Conservation (phyloP, 2,797 vertebrate species). For the Toxotes lorentzi region DNA sequence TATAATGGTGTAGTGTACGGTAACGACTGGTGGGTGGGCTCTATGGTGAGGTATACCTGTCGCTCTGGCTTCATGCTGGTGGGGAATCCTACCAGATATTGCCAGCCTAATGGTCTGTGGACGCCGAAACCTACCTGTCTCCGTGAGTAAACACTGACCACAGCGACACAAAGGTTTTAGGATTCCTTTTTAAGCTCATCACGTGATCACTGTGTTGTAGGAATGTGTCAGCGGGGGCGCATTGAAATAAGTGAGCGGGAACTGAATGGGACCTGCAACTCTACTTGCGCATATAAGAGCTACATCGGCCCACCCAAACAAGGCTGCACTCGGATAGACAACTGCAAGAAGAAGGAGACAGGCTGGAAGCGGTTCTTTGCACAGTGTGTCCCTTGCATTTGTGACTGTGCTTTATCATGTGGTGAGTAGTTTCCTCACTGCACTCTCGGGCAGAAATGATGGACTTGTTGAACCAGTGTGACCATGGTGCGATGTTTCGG, state of each 20-base stretch:
- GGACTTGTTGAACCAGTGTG: neutral
- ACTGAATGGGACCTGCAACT: constrained; percentile 83
- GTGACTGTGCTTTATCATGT: constrained; percentile 87
- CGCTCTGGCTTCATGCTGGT: constrained; percentile 86
- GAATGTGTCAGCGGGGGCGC: constrained; percentile 84
- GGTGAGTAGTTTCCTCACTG: constrained; percentile 65
- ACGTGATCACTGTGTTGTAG: constrained; percentile 59
- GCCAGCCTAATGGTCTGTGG: constrained; percentile 86
- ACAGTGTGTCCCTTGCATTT: constrained; percentile 85
- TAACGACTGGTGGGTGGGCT: constrained; percentile 91
- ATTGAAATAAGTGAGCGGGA: constrained; percentile 86
- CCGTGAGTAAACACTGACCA: constrained; percentile 79
- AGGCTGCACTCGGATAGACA: constrained; percentile 84
- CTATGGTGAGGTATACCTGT: constrained; percentile 87
- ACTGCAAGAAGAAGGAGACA: constrained; percentile 83
- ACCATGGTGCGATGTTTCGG: constrained; percentile 10
- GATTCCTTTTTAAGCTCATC: neutral
- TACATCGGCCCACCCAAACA: constrained; percentile 78
- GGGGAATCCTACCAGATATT: constrained; percentile 84
- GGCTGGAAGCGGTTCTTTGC: constrained; percentile 89
- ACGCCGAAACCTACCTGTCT: constrained; percentile 86
- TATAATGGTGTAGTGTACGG: constrained; percentile 83
- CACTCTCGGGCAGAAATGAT: neutral
- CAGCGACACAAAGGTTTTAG: neutral
- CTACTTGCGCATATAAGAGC: constrained; percentile 81